These are phyloP conservation scores for Crotalus tigris DNA, from an alignment of 2,113 vertebrate species.

Conservation along the genomic window DNA sequence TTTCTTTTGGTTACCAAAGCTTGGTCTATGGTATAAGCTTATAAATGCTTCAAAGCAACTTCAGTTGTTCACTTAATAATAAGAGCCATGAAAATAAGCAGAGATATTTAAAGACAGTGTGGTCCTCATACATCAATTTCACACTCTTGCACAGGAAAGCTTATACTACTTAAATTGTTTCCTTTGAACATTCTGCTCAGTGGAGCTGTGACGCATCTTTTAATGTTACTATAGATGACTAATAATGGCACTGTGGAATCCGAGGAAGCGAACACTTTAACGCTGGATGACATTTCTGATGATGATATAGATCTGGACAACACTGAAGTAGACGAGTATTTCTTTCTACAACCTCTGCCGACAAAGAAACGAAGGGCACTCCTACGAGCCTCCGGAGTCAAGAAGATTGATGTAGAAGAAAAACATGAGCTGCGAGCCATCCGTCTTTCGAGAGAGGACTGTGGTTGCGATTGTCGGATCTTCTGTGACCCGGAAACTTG, in stretches of 20 bases:
- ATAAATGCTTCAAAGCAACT: neutral
- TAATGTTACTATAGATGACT: slow-evolving; percentile 80
- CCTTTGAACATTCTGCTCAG: neutral
- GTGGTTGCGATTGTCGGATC: slow-evolving; percentile 93
- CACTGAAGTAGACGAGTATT: slow-evolving; percentile 98
- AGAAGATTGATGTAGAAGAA: slow-evolving; percentile 96
- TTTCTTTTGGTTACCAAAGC: neutral
- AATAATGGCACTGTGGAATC: slow-evolving; percentile 95
- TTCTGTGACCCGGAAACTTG: slow-evolving; percentile 98
- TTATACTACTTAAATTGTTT: neutral
- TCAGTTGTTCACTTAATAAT: neutral
- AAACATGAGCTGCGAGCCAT: slow-evolving; percentile 94
- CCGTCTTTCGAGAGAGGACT: slow-evolving; percentile 93
- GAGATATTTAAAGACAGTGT: neutral
- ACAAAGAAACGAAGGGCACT: slow-evolving; percentile 92
- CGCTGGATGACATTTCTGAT: slow-evolving; percentile 95
- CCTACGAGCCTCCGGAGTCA: slow-evolving; percentile 91
- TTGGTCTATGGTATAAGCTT: neutral
- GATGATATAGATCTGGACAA: slow-evolving; percentile 98
- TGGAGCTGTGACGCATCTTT: slow-evolving; percentile 10
- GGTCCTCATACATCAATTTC: neutral
- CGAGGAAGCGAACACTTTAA: slow-evolving; percentile 89
- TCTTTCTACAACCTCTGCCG: slow-evolving; percentile 95
- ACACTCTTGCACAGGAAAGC: neutral
- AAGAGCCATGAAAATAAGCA: neutral